Conservation (phyloP, 1,140 invertebrate genomes). For the Thalassaphorura encarpata region DNA sequence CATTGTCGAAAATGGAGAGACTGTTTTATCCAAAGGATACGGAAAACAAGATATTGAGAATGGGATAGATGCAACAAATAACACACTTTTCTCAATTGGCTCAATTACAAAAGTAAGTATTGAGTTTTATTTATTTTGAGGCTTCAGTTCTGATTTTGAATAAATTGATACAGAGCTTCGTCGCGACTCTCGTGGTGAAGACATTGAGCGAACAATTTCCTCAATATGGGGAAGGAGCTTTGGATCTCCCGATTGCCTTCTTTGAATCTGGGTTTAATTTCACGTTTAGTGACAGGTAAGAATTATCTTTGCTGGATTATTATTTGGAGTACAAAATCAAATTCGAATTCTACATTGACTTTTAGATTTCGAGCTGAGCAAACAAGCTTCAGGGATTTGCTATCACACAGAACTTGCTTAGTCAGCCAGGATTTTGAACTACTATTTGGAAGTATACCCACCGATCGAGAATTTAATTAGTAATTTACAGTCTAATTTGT, state of each 20-base stretch:
- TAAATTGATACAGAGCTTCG: background rate
- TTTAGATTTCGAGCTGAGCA: background rate
- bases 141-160: too few species aligned
- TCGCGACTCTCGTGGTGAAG: background rate
- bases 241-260: constrained; percentile 6
- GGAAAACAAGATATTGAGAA: too few species aligned
- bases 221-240: background rate
- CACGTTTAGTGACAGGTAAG: background rate
- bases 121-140: too few species aligned
- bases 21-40: too few species aligned
- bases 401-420: background rate
- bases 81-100: background rate
- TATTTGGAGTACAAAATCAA: background rate
- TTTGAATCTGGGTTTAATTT: background rate
- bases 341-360: background rate
- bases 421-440: background rate
- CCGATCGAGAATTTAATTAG: background rate
- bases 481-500: too few species aligned
- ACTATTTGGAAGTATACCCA: background rate
- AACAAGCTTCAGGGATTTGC: background rate
- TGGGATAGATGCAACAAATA: too few species aligned
- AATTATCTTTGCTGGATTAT: too few species aligned
- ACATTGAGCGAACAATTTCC: constrained; percentile 7
- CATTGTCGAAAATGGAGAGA: too few species aligned
- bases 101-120: constrained; percentile 9